phyloP scores from a whole-genome alignment of 2,888 invertebrate genomes.

The Notodromas monacha region DNA sequence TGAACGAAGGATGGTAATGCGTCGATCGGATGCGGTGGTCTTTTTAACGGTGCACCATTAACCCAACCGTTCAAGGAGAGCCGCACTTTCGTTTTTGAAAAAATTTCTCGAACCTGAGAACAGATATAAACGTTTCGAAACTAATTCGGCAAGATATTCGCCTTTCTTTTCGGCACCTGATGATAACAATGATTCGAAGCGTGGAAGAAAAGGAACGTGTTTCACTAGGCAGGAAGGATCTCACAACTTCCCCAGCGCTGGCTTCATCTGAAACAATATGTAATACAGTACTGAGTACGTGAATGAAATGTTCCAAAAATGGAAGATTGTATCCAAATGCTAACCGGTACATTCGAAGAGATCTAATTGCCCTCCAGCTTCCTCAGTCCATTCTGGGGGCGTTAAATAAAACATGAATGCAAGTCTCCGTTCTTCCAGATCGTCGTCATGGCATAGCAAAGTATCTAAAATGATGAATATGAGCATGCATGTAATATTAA shows the following conservation, averaged over 20 bases:
- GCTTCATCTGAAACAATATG: constrained; percentile 18
- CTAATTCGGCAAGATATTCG: too few species aligned
- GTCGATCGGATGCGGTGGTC: neutral
- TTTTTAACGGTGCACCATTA: constrained; percentile 24
- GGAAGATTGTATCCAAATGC: neutral
- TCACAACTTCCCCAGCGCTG: constrained; percentile 26
- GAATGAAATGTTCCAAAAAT: too few species aligned
- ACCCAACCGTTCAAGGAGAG: constrained; percentile 86
- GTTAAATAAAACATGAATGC: constrained; percentile 72
- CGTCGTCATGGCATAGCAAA: constrained; percentile 71
- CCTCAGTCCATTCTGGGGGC: constrained; percentile 29
- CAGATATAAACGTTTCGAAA: too few species aligned
- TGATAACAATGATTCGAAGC: constrained; percentile 61
- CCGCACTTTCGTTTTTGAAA: constrained; percentile 35
- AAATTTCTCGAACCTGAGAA: constrained; percentile 43
- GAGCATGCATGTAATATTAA: too few species aligned
- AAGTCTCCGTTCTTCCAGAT: constrained; percentile 46
- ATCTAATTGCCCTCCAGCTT: constrained; percentile 57
- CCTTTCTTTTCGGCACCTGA: too few species aligned
- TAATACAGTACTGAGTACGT: too few species aligned
- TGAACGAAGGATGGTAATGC: too few species aligned
- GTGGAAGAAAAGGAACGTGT: constrained; percentile 62
- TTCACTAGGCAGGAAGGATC: constrained; percentile 38
- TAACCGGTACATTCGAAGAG: constrained; percentile 31
- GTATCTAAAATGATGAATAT: constrained; percentile 38